A percentile compares a stretch with the other conserved stretches of the same genome.
These are phyloP conservation scores for Leptothorax acervorum DNA, from an alignment of 2,888 invertebrate species.

Conservation along the genomic window DNA sequence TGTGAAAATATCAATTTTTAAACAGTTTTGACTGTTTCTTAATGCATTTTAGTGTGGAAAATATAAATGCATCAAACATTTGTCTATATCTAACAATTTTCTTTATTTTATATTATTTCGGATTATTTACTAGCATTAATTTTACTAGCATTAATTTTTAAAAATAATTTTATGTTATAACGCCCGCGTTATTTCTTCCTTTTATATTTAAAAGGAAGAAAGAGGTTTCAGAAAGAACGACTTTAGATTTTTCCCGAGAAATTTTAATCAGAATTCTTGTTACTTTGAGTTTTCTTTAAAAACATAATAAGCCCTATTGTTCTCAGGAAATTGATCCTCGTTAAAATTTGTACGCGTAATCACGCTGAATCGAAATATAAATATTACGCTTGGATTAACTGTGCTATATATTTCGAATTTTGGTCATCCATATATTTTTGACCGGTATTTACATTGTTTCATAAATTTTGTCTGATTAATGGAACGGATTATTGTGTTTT, in stretches of 20 bases:
- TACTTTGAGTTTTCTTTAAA: slow-evolving; percentile 26
- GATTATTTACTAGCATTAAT: background rate
- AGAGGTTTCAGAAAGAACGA: slow-evolving; percentile 4
- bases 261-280: slow-evolving; percentile 41
- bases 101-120: background rate
- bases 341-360: slow-evolving; percentile 3
- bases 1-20: background rate
- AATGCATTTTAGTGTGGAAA: background rate
- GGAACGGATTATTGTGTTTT: slow-evolving; percentile 17
- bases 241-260: slow-evolving; percentile 10
- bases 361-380: slow-evolving; percentile 17
- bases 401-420: slow-evolving; percentile 20
- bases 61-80: background rate
- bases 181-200: background rate
- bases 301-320: slow-evolving; percentile 36
- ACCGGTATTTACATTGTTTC: slow-evolving; percentile 36
- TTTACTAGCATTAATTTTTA: background rate
- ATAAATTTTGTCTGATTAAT: slow-evolving; percentile 24
- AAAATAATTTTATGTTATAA: background rate
- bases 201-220: background rate
- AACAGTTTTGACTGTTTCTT: background rate
- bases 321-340: slow-evolving; percentile 17
- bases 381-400: slow-evolving; percentile 28
- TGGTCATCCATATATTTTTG: slow-evolving; percentile 6
- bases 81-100: background rate